A percentile compares a stretch with the other conserved stretches of the same genome.
phyloP scores from a whole-genome alignment of 2,113 vertebrate species.

The Excalfactoria chinensis region DNA sequence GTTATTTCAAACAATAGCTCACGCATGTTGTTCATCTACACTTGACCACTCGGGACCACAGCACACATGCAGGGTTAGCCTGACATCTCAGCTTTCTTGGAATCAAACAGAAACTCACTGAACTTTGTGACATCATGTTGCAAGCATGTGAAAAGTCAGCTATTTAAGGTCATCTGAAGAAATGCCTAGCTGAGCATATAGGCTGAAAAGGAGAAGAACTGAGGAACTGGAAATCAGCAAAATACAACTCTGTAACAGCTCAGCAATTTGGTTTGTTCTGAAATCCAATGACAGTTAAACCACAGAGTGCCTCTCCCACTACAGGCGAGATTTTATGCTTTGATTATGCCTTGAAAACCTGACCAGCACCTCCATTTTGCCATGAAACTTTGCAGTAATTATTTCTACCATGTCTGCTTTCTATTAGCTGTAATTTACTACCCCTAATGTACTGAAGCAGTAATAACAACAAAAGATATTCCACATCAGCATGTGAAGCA shows the following conservation, averaged over 20 bases:
- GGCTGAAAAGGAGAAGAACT: not conserved
- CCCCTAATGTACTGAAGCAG: not conserved
- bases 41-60: not conserved
- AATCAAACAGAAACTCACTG: slow-evolving; percentile 1
- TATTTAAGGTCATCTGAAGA: not conserved
- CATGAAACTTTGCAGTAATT: not conserved
- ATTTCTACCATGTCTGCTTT: not conserved
- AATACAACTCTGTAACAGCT: not conserved
- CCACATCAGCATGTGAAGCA: not conserved
- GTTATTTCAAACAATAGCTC: not conserved
- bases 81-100: slow-evolving; percentile 18
- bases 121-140: not conserved
- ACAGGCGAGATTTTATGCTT: not conserved
- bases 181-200: not conserved
- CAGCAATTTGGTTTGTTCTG: not conserved
- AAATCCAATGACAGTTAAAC: not conserved
- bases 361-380: not conserved
- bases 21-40: not conserved
- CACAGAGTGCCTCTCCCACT: not conserved
- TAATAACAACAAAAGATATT: not conserved
- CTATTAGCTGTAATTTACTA: not conserved
- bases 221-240: slow-evolving; percentile 11
- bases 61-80: slow-evolving; percentile 1
- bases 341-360: not conserved
- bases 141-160: slow-evolving; percentile 29